Evolutionary conservation across 2,888 invertebrate species (phyloP).

Genomic region (Aporophyla nigra): DNA sequence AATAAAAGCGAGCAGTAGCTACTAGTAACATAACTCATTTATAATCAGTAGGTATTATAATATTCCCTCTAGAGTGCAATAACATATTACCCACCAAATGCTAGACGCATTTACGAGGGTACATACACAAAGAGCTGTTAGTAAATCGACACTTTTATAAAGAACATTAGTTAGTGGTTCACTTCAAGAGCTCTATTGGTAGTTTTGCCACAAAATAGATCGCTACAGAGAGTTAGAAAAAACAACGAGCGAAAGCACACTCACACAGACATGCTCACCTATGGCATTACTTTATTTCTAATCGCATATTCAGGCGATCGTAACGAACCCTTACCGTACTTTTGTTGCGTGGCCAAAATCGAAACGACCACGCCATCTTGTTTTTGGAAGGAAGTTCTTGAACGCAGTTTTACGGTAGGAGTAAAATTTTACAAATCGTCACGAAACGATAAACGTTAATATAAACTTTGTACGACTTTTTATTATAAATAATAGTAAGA

Average conservation of each 20-base stretch:
- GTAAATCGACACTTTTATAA: not conserved
- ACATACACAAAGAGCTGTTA: not conserved
- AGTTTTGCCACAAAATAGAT: not conserved
- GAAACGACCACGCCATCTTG: not conserved
- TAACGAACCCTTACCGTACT: not conserved
- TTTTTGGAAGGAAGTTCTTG: not conserved
- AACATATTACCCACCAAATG: slow-evolving; percentile 1
- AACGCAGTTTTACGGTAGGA: too few relatives aligned
- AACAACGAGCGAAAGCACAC: not conserved
- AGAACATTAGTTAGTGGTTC: slow-evolving; percentile 25
- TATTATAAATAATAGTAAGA: too few relatives aligned
- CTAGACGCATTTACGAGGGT: not conserved
- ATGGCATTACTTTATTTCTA: not conserved
- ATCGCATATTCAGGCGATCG: not conserved
- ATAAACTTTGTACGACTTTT: too few relatives aligned
- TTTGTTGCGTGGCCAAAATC: not conserved
- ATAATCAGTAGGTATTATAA: slow-evolving; percentile 1
- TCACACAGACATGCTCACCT: not conserved
- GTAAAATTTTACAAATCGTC: too few relatives aligned
- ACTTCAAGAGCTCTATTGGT: slow-evolving; percentile 19
- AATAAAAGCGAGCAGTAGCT: not conserved
- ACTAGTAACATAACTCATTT: not conserved
- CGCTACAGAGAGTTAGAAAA: not conserved
- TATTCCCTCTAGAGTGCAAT: not conserved
- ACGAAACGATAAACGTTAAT: too few relatives aligned